A percentile compares a stretch with the other conserved stretches of the same genome.
Evolutionary conservation across 2,113 vertebrate genomes (phyloP).

Genomic region (Passer domesticus): DNA sequence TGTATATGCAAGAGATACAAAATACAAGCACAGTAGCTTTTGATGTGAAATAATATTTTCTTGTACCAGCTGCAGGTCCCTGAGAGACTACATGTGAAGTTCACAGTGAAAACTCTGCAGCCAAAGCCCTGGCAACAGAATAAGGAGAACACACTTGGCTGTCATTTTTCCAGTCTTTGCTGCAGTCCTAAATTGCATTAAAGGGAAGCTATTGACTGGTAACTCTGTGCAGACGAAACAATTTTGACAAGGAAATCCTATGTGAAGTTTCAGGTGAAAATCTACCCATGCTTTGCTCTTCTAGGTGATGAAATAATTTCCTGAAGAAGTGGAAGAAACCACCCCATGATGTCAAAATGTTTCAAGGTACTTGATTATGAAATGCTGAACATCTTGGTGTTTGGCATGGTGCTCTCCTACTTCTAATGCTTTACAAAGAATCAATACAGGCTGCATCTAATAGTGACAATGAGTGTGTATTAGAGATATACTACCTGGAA

Average conservation of each 20-base stretch:
- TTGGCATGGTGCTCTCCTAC: not conserved
- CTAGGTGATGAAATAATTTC: not conserved
- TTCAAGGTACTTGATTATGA: not conserved
- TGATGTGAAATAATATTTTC: constrained; percentile 25
- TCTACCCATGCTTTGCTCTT: not conserved
- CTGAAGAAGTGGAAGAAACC: not conserved
- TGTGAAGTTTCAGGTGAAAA: not conserved
- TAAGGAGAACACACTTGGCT: not conserved
- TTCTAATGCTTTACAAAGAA: not conserved
- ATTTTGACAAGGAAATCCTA: not conserved
- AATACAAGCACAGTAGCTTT: not conserved
- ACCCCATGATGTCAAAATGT: fast-evolving
- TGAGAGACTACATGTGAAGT: not conserved
- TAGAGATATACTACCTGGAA: not conserved
- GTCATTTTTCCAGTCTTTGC: not conserved
- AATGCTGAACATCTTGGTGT: not conserved
- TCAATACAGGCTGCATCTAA: not conserved
- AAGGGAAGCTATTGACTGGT: not conserved
- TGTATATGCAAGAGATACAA: not conserved
- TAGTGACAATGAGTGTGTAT: not conserved
- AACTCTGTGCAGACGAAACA: not conserved
- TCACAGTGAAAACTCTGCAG: not conserved
- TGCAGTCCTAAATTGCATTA: not conserved
- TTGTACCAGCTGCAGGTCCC: not conserved
- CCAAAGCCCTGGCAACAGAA: not conserved